Base-by-base conservation (phyloP, 2,888 invertebrate genomes). In the Sepioteuthis lessoniana region DNA sequence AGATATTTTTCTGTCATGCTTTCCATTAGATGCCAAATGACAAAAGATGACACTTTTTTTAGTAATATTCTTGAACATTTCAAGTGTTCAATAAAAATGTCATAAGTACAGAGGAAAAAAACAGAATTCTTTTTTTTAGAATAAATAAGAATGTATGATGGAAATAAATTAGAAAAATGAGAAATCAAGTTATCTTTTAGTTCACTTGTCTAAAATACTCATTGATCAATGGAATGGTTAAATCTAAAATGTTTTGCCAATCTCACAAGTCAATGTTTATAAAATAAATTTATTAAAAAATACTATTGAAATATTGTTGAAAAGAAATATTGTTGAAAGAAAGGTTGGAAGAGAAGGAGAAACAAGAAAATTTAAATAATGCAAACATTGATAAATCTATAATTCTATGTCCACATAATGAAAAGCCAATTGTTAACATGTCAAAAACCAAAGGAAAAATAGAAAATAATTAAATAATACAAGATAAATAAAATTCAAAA, bases 171-270 rank as follows among this genome's bases (percentile, higher is more conserved):
- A 31, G n/a, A 0, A 31, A 92, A 21, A 38, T 7, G 46, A 42
- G 46, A 31, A 91, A 10, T 13, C 16, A 19, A 92, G 46, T 42
- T 19, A 47, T 46, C 31, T 92, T 92, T 47, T 35, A 92, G 42
- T 47, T 92, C 46, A 47, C 47, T 92, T 92, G 46, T 92, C 47
- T 92, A 92, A 92, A 42, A 92, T 92, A 92, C 25, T 25, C 92
- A 92, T 92, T 92, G n/a, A 46, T 92, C 47, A n/a, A 92, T 47
- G 19, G 42, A 28, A 42, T 46, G 46, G 13, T 91, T 91, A 42
- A 35, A 92, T 47, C 35, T 46, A n/a, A 42, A 92, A 47, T 19
- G 31, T 31, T 42, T 92, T 92, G 92, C 35, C 47, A 25, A 55
- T 25, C 25, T 10, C 35, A n/a, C 76, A n/a, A 76, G 76, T 76